Conservation (phyloP, 2,113 vertebrate genomes). For the Nyctibius bracteatus region DNA sequence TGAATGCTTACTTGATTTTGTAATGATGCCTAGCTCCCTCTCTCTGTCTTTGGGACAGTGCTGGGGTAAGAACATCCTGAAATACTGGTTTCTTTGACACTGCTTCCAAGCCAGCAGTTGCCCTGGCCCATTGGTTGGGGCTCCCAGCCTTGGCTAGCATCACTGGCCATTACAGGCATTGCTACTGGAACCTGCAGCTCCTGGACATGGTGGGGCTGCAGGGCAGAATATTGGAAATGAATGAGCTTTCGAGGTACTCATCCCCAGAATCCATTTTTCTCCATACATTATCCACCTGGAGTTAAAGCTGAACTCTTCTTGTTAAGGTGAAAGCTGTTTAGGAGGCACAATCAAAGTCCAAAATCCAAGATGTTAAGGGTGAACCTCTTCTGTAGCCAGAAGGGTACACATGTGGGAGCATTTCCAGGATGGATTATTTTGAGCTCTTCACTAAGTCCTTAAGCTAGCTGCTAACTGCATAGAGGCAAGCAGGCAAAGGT, state of each 20-base stretch:
- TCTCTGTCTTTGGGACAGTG: neutral
- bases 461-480: slow-evolving; percentile 82
- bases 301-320: neutral
- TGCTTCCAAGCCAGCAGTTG: neutral
- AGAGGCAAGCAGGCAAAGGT: slow-evolving; percentile 73
- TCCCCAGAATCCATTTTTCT: neutral
- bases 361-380: neutral
- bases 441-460: slow-evolving; percentile 73
- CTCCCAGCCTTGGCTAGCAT: neutral
- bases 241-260: neutral
- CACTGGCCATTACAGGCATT: neutral
- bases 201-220: neutral
- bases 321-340: neutral
- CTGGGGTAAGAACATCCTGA: neutral
- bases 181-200: neutral
- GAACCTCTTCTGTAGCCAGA: neutral
- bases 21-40: neutral
- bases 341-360: neutral
- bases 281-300: neutral
- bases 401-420: neutral
- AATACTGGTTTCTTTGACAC: neutral
- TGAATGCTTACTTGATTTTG: neutral
- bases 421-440: slow-evolving; percentile 64
- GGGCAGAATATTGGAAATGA: neutral
- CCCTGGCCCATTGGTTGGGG: neutral